Base-by-base conservation (phyloP, 2,113 vertebrate species). In the Peromyscus californicus region DNA sequence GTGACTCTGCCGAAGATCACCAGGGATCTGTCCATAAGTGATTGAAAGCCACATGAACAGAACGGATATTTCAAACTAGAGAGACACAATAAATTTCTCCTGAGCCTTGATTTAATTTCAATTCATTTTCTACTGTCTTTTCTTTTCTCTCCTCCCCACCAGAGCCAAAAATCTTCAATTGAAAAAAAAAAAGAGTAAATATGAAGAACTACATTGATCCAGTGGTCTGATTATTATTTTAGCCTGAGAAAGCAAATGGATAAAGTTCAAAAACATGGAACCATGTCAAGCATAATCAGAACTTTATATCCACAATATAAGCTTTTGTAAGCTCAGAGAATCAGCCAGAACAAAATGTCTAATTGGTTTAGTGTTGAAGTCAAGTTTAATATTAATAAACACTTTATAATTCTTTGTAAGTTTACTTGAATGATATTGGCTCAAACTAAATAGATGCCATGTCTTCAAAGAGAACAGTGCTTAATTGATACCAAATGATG, bases 161-260 rank as follows among this genome's bases (percentile, higher is more conserved):
- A 80, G n/a, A 93, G 33, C 15, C 61, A 80, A 90, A 86, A 90
- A 22, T 72, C 0, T 82, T 74, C 92, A 72, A 7, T n/a, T 96
- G 45, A 90, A 76, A 93, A 89, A 96, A 90, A 84, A 93, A 94
- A 94, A 12, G 88, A 16, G 72, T 91, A 15, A 10, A 42, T 54
- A 24, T 48, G 57, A 95, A 36, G 7, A 39, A n/a, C 0, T 86
- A 63, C 13, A 31, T 8, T 67, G 80, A 93, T 36, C 4, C 42
- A 94, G 6, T 94, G 45, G 69, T 87, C 59, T 93, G 74, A 79
- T 95, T 95, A 51, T 90, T 97, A 85, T 93, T 95, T 96, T 57
- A 82, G 39, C 24, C 36, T 59, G 12, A n/a, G 67, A 95, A 93
- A 88, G 19, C 92, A 89, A 96, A 17, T 93, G 67, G 16, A 65